Base-by-base conservation (phyloP, 2,888 invertebrate genomes). In the Bugula neritina region DNA sequence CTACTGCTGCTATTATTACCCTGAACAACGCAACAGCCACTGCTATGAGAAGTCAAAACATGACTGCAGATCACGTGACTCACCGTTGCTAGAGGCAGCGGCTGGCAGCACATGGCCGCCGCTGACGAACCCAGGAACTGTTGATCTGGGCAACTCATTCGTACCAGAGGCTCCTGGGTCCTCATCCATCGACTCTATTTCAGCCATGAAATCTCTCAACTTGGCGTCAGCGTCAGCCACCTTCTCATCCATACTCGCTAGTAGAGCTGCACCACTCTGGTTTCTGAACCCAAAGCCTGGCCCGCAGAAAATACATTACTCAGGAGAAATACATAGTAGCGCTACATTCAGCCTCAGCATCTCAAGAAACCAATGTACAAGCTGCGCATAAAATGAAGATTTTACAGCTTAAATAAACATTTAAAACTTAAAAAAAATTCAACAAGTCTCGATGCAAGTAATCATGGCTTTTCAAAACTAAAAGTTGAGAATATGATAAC, bases 51-150 rank as follows among this genome's bases (percentile, higher is more conserved):
- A n/a, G n/a, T n/a, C n/a, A n/a, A n/a, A n/a, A n/a, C n/a, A n/a
- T n/a, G n/a, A n/a, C n/a, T n/a, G n/a, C n/a, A n/a, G n/a, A n/a
- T n/a, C n/a, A n/a, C n/a, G n/a, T n/a, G n/a, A n/a, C n/a, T n/a
- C 17, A 43, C 43, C 43, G 5, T 27, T 63, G 31, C 31, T 31
- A 31, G 63, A 29, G 31, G 31, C 10, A 27, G 63, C 3, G n/a
- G 63, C 63, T 63, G 63, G 63, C 27, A 63, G 63, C 29, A 63
- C 63, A 63, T 63, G 63, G 5, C 63, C 63, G 3, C 63, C 63
- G n/a, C 63, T 63, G n/a, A 63, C 31, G 27, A 63, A 63, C 29
- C 63, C 63, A 25, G 63, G 63, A 27, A 63, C 34, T 13, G 63
- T 31, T 13, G 31, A 25, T 25, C 63, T 21, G 5, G 63, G 5